These are phyloP conservation scores for Oreocharis arfaki DNA, from an alignment of 2,113 vertebrate species.

Conservation along the genomic window DNA sequence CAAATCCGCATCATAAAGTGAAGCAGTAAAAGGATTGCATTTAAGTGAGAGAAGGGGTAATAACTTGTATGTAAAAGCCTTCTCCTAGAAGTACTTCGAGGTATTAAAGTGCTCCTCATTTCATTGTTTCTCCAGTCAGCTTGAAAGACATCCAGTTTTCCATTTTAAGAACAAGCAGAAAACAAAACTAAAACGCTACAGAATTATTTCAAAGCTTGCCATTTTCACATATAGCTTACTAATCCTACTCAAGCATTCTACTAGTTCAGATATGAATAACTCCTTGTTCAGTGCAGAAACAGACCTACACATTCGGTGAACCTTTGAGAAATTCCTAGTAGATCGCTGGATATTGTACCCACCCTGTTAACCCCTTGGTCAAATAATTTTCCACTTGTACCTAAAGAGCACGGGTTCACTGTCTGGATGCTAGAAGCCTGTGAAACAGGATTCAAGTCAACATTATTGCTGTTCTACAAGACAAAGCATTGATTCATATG, in stretches of 20 bases:
- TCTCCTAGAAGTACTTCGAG: neutral
- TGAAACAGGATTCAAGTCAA: neutral
- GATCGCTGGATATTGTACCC: neutral
- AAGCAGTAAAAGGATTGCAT: neutral
- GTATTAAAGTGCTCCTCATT: neutral
- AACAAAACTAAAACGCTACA: neutral
- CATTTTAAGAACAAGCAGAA: constrained; percentile 13
- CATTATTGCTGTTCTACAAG: constrained; percentile 8
- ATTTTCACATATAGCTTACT: neutral
- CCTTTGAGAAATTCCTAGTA: neutral
- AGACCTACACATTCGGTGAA: neutral
- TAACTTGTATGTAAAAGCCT: neutral
- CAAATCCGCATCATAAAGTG: neutral
- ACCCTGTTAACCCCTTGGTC: neutral
- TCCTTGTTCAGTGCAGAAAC: neutral
- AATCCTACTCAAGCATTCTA: neutral
- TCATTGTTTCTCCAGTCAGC: neutral
- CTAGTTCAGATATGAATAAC: neutral
- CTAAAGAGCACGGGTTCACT: neutral
- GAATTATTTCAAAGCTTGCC: neutral
- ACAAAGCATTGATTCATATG: neutral
- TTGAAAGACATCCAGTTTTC: neutral
- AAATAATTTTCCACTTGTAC: neutral
- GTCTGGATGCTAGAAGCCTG: neutral
- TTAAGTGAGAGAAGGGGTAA: neutral